Evolutionary conservation across 2,797 vertebrate genomes (phyloP).

Genomic region (Galaxias olidus): DNA sequence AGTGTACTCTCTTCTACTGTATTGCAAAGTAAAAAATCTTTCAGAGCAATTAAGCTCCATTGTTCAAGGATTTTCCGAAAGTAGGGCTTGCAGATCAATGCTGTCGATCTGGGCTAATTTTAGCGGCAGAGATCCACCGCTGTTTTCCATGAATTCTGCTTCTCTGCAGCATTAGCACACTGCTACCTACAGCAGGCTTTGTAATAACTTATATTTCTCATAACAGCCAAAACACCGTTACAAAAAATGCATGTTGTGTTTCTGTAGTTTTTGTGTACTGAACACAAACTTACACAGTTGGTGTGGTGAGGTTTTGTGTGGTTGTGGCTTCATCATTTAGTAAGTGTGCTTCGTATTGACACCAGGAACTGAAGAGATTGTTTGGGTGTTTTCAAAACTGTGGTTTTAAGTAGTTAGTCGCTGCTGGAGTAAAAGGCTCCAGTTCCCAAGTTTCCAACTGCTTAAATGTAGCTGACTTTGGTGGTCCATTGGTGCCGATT

Average conservation of each 20-base stretch:
- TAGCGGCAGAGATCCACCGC: conserved; percentile 29
- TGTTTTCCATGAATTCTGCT: conserved; percentile 45
- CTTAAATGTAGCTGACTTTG: no score
- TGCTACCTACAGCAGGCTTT: conserved; percentile 8
- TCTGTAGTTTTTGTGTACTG: no score
- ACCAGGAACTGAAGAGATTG: no score
- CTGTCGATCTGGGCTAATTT: conserved; percentile 66
- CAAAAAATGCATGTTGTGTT: background rate
- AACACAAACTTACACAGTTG: no score
- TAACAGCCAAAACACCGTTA: conserved; percentile 39
- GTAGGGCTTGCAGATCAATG: conserved; percentile 62
- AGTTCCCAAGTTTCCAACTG: no score
- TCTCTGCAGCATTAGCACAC: conserved; percentile 41
- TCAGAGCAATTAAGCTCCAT: conserved; percentile 36
- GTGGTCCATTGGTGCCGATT: no score
- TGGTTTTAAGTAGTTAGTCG: no score
- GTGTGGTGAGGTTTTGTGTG: no score
- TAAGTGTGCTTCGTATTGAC: no score
- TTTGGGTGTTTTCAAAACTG: no score
- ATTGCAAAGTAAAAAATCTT: conserved; percentile 14
- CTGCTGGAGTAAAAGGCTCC: no score
- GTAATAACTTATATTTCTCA: conserved; percentile 18
- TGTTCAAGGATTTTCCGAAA: conserved; percentile 50
- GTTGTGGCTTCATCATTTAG: no score
- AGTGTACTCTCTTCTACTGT: conserved; percentile 6